Evolutionary conservation across 2,797 vertebrate species (phyloP).

Genomic region (Pseudomugil tenellus): DNA sequence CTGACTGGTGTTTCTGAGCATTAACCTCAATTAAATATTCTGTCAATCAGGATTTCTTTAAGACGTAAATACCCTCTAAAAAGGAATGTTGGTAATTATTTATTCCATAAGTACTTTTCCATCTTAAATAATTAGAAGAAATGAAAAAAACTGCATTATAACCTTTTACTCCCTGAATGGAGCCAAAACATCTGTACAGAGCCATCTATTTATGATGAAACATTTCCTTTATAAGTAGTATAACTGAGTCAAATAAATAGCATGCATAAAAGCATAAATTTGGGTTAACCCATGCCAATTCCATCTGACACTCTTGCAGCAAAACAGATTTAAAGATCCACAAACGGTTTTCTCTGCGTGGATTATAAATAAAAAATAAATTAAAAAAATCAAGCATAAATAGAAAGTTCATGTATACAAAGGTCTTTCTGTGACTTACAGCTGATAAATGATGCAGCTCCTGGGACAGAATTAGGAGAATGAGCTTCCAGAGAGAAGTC

Average conservation of each 20-base stretch:
- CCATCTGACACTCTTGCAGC: constrained; percentile 6
- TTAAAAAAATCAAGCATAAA: background rate
- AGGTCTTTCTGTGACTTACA: constrained; percentile 38
- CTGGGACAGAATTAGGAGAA: constrained; percentile 13
- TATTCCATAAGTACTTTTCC: background rate
- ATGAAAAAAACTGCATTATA: background rate
- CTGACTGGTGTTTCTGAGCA: constrained; percentile 5
- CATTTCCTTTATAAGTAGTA: background rate
- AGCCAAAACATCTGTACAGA: background rate
- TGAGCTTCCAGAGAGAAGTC: constrained; percentile 26
- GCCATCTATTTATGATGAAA: background rate
- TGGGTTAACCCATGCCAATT: constrained; percentile 31
- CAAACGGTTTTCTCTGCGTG: background rate
- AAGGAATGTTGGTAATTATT: background rate
- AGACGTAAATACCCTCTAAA: background rate
- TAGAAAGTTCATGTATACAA: constrained; percentile 18
- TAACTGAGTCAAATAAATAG: background rate
- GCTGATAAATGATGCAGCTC: constrained; percentile 36
- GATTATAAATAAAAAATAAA: background rate
- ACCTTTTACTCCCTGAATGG: background rate
- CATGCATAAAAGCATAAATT: constrained; percentile 21
- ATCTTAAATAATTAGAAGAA: background rate
- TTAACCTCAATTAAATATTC: constrained; percentile 2
- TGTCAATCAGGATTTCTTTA: constrained; percentile 7
- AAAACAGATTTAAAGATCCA: background rate